phyloP scores from a whole-genome alignment of 1,140 invertebrate genomes.

The Camponotus floridanus region DNA sequence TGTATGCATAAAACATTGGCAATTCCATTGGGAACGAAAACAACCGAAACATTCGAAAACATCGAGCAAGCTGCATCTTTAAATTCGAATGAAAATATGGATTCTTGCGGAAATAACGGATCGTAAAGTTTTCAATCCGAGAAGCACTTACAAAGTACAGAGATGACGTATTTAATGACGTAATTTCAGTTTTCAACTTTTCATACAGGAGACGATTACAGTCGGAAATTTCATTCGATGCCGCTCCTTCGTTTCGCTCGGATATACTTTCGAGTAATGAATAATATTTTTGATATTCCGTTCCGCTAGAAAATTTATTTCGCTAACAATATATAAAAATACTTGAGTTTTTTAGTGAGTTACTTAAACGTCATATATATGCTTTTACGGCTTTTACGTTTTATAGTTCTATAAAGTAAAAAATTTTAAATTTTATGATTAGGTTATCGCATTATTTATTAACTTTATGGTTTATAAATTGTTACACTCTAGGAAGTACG shows the following conservation, averaged over 20 bases:
- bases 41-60: background rate
- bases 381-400: background rate
- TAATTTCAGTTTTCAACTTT: background rate
- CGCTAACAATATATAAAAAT: background rate
- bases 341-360: background rate
- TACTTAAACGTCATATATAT: background rate
- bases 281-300: slow-evolving; percentile 11
- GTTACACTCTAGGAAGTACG: background rate
- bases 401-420: background rate
- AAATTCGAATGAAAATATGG: background rate
- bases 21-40: background rate
- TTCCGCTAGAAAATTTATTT: background rate
- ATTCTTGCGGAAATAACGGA: too few relatives aligned
- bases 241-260: background rate
- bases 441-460: too few relatives aligned
- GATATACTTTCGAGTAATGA: background rate
- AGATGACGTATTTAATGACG: background rate
- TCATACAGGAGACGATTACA: background rate
- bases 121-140: background rate
- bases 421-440: background rate
- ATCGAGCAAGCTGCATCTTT: background rate
- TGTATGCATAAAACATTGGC: too few relatives aligned
- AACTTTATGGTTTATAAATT: background rate
- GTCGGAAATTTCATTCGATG: background rate
- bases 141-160: background rate